Percentiles rank a stretch among this genome's conserved stretches.
Conservation (phyloP, 1,140 invertebrate genomes). For the Saccostrea cuccullata region DNA sequence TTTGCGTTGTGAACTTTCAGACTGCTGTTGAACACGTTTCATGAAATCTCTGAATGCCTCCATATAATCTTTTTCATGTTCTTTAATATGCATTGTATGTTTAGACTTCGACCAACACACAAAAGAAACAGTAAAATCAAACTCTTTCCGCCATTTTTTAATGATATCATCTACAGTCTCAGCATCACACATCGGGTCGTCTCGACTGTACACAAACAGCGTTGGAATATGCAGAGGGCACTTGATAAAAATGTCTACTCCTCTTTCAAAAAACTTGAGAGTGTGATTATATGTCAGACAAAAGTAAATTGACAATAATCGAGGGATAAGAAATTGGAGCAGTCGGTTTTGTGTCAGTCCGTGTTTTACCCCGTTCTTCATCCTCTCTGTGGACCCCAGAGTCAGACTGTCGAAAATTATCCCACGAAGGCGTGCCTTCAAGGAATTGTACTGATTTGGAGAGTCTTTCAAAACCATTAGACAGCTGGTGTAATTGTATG, state of each 20-base stretch:
- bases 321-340: conserved; percentile 23
- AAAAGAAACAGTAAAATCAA: neutral
- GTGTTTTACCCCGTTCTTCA: conserved; percentile 50
- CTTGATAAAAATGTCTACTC: conserved; percentile 44
- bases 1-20: neutral
- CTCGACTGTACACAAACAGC: conserved; percentile 46
- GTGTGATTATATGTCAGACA: conserved; percentile 48
- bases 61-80: conserved; percentile 39
- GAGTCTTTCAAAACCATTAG: conserved; percentile 36
- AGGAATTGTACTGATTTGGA: conserved; percentile 20
- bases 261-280: conserved; percentile 52
- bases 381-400: conserved; percentile 51
- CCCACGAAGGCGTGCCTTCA: conserved; percentile 40
- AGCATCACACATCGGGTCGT: conserved; percentile 59
- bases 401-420: conserved; percentile 59
- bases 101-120: conserved; percentile 40
- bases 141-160: conserved; percentile 29
- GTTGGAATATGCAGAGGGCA: conserved; percentile 48
- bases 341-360: conserved; percentile 43
- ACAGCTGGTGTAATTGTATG: conserved; percentile 61
- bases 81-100: conserved; percentile 42
- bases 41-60: neutral
- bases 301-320: conserved; percentile 48
- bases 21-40: neutral
- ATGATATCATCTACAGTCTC: neutral